A percentile compares a stretch with the other conserved stretches of the same genome.
Evolutionary conservation across 2,113 vertebrate species (phyloP).

Genomic region (Conger conger): DNA sequence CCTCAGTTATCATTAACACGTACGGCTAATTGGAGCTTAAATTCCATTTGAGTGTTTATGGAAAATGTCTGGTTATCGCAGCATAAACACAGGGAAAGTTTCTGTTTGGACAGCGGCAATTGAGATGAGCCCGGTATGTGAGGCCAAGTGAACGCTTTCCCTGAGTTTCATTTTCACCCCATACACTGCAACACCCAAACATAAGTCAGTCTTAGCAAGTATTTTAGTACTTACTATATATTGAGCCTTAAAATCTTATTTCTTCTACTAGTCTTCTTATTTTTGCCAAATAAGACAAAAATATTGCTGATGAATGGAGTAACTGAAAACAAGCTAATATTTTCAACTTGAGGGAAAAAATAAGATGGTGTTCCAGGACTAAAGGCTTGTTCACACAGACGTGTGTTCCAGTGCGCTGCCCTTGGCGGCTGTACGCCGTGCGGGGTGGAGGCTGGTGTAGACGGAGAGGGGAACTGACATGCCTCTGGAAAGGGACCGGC

Average conservation of each 20-base stretch:
- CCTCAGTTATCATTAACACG: background rate
- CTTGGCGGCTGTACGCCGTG: background rate
- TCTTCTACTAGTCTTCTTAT: no score
- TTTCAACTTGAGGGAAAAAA: no score
- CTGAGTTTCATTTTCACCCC: background rate
- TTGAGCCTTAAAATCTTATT: no score
- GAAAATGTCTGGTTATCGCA: background rate
- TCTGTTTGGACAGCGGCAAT: background rate
- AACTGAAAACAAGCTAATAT: no score
- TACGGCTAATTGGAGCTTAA: background rate
- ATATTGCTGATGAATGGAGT: no score
- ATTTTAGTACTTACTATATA: no score
- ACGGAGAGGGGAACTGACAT: background rate
- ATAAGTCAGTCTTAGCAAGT: no score
- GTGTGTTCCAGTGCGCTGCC: no score
- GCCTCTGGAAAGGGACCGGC: background rate
- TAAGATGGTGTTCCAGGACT: no score
- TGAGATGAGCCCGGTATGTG: background rate
- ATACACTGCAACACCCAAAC: no score
- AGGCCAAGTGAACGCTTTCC: background rate
- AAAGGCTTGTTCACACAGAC: no score
- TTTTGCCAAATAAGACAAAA: no score
- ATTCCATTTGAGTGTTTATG: background rate
- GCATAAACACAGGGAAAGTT: background rate
- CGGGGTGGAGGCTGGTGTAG: background rate